Evolutionary conservation across 92 coral and sea anemone species (phyloP).

Genomic region (Epizoanthus scotinus): DNA sequence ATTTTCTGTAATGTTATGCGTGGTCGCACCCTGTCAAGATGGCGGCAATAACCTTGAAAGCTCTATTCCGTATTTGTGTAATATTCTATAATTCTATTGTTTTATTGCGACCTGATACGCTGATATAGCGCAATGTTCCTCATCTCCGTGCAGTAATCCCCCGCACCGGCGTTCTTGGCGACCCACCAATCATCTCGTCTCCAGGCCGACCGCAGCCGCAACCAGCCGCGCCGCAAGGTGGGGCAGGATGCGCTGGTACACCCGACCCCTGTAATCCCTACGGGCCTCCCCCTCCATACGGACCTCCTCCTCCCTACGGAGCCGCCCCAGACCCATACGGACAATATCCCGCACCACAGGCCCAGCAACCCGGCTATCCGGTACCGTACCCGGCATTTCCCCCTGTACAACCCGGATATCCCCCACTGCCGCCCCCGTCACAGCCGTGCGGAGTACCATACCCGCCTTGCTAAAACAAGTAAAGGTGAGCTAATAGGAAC

Average conservation of each 20-base stretch:
- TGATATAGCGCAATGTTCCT: too few species aligned
- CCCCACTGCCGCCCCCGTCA: background rate
- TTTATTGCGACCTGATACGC: too few species aligned
- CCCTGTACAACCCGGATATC: conserved; percentile 4
- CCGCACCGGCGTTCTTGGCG: conserved; percentile 6
- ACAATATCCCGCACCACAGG: conserved; percentile 3
- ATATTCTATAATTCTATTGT: too few species aligned
- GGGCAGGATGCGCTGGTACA: conserved; percentile 23
- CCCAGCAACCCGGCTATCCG: conserved; percentile 21
- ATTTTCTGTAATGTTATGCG: too few species aligned
- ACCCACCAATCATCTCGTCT: conserved; percentile 21
- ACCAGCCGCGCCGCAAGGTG: conserved; percentile 14
- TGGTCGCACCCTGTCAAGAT: too few species aligned
- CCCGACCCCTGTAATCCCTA: conserved; percentile 37
- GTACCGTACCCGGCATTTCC: conserved; percentile 17
- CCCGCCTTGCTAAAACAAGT: conserved; percentile 3
- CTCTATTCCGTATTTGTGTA: too few species aligned
- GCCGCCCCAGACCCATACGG: conserved; percentile 31
- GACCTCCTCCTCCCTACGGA: conserved; percentile 25
- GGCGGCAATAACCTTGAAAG: too few species aligned
- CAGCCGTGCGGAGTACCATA: conserved; percentile 19
- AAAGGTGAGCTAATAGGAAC: conserved; percentile 4
- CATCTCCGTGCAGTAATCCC: conserved; percentile 24
- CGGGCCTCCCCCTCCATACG: conserved; percentile 33
- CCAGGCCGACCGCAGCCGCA: conserved; percentile 15